Evolutionary conservation across 2,113 vertebrate genomes (phyloP).

Genomic region (Neodontobutis hainanensis): DNA sequence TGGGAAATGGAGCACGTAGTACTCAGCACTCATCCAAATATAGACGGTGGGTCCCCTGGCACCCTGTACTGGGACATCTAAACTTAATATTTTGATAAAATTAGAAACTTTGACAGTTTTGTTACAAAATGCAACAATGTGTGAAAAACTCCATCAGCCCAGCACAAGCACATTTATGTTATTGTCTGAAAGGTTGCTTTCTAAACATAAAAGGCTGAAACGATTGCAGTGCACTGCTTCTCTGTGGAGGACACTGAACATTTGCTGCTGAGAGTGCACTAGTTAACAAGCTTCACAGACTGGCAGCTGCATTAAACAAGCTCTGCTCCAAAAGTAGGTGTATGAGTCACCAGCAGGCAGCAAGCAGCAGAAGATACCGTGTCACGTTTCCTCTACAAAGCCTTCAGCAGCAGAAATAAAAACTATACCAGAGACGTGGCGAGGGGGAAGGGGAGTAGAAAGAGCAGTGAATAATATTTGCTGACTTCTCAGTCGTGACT

Average conservation of each 20-base stretch:
- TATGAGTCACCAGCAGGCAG: slow-evolving; percentile 65
- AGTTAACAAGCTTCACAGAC: slow-evolving; percentile 60
- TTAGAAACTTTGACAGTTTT: no score
- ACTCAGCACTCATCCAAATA: slow-evolving; percentile 51
- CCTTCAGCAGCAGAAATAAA: slow-evolving; percentile 50
- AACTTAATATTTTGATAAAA: background rate
- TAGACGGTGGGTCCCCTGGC: slow-evolving; percentile 25
- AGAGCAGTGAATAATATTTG: slow-evolving; percentile 49
- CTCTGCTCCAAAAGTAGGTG: slow-evolving; percentile 64
- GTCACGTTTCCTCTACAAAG: slow-evolving; percentile 64
- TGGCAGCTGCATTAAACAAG: slow-evolving; percentile 53
- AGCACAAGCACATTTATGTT: background rate
- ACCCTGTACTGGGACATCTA: slow-evolving; percentile 1
- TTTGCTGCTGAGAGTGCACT: slow-evolving; percentile 33
- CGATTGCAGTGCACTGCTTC: background rate
- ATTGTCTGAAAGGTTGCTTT: background rate
- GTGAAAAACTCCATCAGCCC: no score
- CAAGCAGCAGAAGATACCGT: slow-evolving; percentile 62
- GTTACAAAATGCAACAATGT: no score
- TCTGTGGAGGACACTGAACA: background rate
- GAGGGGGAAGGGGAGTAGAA: slow-evolving; percentile 2
- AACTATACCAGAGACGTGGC: background rate
- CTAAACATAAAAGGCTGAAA: background rate
- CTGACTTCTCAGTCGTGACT: slow-evolving; percentile 73
- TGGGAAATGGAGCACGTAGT: slow-evolving; percentile 59